phyloP scores from a whole-genome alignment of 2,888 invertebrate genomes.

The Phengaris arion region DNA sequence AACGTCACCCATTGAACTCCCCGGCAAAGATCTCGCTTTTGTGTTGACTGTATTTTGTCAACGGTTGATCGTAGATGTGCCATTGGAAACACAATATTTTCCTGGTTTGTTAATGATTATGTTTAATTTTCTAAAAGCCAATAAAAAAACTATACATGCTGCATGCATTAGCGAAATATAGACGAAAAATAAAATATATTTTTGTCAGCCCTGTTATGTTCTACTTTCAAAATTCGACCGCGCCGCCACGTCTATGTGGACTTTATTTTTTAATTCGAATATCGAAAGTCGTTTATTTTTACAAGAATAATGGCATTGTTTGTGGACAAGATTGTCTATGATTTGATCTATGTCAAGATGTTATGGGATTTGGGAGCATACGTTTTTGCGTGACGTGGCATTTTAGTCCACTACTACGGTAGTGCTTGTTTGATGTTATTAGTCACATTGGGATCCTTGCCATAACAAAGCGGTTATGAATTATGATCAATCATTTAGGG shows the following conservation, averaged over 20 bases:
- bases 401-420: constrained; percentile 44
- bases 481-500: background rate
- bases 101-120: no score
- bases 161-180: no score
- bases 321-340: constrained; percentile 66
- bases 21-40: no score
- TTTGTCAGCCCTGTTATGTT: constrained; percentile 54
- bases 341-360: constrained; percentile 56
- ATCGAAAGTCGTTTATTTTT: constrained; percentile 64
- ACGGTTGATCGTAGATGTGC: no score
- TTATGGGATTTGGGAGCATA: constrained; percentile 58
- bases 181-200: background rate
- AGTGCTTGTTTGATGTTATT: constrained; percentile 35
- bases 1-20: no score
- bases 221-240: constrained; percentile 61
- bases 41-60: no score
- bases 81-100: no score
- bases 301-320: constrained; percentile 70
- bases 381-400: constrained; percentile 58
- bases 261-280: constrained; percentile 57
- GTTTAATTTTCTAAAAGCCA: no score
- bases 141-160: no score
- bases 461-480: background rate
- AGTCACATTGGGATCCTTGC: constrained; percentile 8
- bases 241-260: constrained; percentile 60